These are phyloP conservation scores for Chaenogobius annularis DNA, from an alignment of 2,113 vertebrate genomes.

Conservation along the genomic window DNA sequence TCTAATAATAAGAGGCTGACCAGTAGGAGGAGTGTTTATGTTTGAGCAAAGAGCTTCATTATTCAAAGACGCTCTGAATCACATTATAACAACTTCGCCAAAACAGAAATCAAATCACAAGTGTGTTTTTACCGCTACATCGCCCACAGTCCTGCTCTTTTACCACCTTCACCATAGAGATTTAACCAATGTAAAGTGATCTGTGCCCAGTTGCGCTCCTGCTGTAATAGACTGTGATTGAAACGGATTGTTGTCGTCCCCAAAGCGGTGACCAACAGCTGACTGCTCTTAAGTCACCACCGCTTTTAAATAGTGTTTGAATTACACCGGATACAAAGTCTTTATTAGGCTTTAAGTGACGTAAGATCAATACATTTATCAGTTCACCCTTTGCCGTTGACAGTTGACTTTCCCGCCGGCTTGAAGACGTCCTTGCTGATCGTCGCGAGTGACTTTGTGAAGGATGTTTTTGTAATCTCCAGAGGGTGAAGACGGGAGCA, in stretches of 20 bases:
- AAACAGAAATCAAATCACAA: background rate
- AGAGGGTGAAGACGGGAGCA: constrained; percentile 26
- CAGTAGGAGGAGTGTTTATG: too few species aligned
- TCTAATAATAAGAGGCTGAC: too few species aligned
- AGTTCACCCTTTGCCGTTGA: constrained; percentile 6
- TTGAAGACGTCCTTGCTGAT: constrained; percentile 8
- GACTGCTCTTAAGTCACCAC: constrained; percentile 26
- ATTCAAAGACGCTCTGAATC: too few species aligned
- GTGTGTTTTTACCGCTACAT: background rate
- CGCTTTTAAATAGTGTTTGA: constrained; percentile 3
- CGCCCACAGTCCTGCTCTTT: too few species aligned
- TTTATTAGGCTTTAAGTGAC: background rate
- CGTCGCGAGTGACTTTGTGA: background rate
- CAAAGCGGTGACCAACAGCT: constrained; percentile 36
- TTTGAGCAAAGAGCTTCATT: too few species aligned
- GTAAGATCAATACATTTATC: constrained; percentile 14
- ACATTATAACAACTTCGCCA: background rate
- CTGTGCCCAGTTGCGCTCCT: background rate
- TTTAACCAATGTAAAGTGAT: background rate
- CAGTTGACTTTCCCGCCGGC: constrained; percentile 42
- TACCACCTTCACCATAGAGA: background rate
- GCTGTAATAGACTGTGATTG: constrained; percentile 4
- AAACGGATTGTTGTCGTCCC: constrained; percentile 40
- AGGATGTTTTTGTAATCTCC: constrained; percentile 22
- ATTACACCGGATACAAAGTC: background rate